Evolutionary conservation across 2,113 vertebrate genomes (phyloP).

Genomic region (Gymnarchus niloticus): DNA sequence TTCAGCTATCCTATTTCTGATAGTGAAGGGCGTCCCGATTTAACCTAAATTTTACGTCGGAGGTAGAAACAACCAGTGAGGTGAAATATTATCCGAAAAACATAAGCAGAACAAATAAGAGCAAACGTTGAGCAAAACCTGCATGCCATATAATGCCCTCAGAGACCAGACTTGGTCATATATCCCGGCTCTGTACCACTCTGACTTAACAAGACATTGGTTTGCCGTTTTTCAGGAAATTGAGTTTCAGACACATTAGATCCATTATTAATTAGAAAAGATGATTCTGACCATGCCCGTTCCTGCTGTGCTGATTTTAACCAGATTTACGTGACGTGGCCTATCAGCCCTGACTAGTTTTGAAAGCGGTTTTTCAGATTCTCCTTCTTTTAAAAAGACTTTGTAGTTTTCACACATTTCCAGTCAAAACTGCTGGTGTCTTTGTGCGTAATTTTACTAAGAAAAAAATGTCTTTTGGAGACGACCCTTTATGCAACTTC

Average conservation of each 20-base stretch:
- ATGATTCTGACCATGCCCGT: neutral
- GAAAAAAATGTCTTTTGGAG: neutral
- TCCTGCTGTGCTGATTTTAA: neutral
- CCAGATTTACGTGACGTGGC: neutral
- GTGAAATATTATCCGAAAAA: no score
- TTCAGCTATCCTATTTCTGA: no score
- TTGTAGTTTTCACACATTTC: slow-evolving; percentile 9
- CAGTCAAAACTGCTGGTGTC: neutral
- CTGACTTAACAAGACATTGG: neutral
- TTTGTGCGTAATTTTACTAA: neutral
- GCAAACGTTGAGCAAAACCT: no score
- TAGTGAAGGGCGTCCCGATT: no score
- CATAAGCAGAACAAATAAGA: no score
- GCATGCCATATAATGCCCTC: neutral
- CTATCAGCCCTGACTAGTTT: neutral
- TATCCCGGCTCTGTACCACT: no score
- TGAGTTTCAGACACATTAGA: neutral
- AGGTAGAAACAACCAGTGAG: no score
- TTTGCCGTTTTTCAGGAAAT: neutral
- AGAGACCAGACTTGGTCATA: neutral
- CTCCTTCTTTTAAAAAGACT: slow-evolving; percentile 1
- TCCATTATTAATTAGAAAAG: neutral
- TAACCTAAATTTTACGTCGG: no score
- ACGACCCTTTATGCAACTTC: neutral
- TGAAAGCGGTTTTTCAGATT: slow-evolving; percentile 10